Percentiles rank a stretch among this genome's conserved stretches.
phyloP scores from a whole-genome alignment of 2,888 invertebrate species.

The Steinernema hermaphroditum region DNA sequence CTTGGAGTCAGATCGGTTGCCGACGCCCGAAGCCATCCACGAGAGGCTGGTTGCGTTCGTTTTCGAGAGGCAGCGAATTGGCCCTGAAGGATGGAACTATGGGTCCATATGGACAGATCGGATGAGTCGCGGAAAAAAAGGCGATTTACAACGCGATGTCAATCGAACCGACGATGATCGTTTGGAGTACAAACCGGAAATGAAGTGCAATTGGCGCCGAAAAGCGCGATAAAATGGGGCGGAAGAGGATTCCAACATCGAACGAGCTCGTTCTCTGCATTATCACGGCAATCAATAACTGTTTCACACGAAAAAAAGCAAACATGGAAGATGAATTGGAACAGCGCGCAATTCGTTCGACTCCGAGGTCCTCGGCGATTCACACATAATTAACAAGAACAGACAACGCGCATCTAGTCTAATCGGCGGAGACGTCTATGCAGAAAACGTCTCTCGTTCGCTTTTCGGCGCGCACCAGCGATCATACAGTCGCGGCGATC shows the following conservation, averaged over 20 bases:
- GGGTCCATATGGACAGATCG: background rate
- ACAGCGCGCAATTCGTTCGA: too few species aligned
- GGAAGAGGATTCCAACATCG: slow-evolving; percentile 1
- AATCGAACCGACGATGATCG: background rate
- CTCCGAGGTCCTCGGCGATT: too few species aligned
- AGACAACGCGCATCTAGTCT: too few species aligned
- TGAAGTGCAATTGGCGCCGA: slow-evolving; percentile 15
- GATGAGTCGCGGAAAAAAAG: background rate
- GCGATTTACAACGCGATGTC: background rate
- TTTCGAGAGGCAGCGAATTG: background rate
- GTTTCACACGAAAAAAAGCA: background rate
- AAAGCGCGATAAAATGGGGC: slow-evolving; percentile 2
- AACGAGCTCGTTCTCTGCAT: too few species aligned
- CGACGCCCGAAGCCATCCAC: slow-evolving; percentile 13
- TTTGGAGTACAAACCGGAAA: background rate
- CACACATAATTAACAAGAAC: too few species aligned
- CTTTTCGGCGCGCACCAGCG: background rate
- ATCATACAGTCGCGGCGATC: slow-evolving; percentile 4
- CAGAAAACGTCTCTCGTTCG: too few species aligned
- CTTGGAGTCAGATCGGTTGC: background rate
- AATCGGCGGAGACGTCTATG: too few species aligned
- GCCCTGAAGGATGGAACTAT: background rate
- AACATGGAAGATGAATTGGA: background rate
- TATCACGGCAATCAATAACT: background rate
- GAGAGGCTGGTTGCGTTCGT: slow-evolving; percentile 8